Conservation (phyloP, 1,140 invertebrate genomes). For the Zelostemma sp. region DNA sequence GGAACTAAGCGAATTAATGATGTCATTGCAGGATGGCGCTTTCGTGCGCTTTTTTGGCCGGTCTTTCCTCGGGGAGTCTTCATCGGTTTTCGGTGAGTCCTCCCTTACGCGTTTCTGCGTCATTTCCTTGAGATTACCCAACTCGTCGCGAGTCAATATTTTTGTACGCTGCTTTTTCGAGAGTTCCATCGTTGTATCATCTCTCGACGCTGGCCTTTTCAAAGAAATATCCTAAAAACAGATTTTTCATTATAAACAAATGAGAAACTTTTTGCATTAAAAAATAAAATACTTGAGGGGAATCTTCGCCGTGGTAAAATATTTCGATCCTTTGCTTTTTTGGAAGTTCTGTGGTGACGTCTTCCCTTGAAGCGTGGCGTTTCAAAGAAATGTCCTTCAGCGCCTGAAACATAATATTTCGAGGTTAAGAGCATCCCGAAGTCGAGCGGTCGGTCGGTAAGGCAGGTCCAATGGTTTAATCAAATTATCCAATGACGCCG, state of each 20-base stretch:
- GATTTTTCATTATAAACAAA: too few relatives aligned
- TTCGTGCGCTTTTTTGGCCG: constrained; percentile 64
- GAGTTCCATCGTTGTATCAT: constrained; percentile 59
- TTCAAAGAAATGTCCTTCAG: constrained; percentile 62
- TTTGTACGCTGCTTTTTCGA: constrained; percentile 65
- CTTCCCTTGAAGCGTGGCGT: constrained; percentile 64
- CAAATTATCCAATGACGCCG: too few relatives aligned
- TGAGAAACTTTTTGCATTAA: too few relatives aligned
- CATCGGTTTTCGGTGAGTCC: constrained; percentile 61
- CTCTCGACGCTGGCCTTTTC: constrained; percentile 64
- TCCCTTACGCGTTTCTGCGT: constrained; percentile 64
- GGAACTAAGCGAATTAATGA: constrained; percentile 65
- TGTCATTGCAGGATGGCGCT: constrained; percentile 65
- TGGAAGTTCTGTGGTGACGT: constrained; percentile 53
- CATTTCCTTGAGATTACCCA: constrained; percentile 62
- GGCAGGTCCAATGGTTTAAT: too few relatives aligned
- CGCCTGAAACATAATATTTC: constrained; percentile 36
- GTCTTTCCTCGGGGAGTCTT: constrained; percentile 52
- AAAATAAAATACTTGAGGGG: too few relatives aligned
- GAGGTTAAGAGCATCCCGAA: neutral
- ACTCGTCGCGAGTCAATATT: constrained; percentile 44
- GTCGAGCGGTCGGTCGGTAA: too few relatives aligned
- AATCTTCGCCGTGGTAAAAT: constrained; percentile 39
- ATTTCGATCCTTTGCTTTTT: constrained; percentile 65
- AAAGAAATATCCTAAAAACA: constrained; percentile 62